Conservation (phyloP, 2,113 vertebrate genomes). For the Nymphicus hollandicus region DNA sequence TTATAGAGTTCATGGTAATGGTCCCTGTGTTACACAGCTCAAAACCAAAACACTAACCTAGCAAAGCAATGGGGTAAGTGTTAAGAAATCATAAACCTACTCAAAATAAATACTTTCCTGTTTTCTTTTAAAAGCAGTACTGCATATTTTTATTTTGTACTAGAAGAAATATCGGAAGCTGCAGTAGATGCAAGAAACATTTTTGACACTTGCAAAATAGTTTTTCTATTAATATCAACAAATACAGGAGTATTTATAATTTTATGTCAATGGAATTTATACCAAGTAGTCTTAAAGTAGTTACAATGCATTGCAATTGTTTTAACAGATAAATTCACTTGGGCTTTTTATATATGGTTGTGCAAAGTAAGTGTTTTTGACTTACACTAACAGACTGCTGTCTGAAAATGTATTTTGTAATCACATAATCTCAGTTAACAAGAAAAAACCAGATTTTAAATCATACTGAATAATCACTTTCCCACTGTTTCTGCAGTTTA, state of each 20-base stretch:
- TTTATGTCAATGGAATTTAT: neutral
- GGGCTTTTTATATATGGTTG: neutral
- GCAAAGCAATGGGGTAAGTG: neutral
- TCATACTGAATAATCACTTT: neutral
- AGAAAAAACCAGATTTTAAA: neutral
- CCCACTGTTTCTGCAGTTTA: neutral
- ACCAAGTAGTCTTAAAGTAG: constrained; percentile 21
- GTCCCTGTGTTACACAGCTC: neutral
- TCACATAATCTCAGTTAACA: neutral
- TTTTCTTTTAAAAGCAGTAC: neutral
- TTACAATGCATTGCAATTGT: constrained; percentile 1
- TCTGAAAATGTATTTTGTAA: neutral
- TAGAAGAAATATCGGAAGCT: constrained; percentile 4
- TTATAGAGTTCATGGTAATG: neutral
- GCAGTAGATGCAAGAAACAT: neutral
- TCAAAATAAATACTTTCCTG: neutral
- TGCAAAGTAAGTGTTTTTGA: constrained; percentile 33
- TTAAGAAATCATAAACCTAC: neutral
- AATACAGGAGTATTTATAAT: neutral
- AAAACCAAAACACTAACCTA: neutral
- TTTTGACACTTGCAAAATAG: constrained; percentile 25
- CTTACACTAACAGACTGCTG: neutral
- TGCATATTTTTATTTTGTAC: neutral
- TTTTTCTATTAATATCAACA: neutral
- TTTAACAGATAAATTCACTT: constrained; percentile 29